Base-by-base conservation (phyloP, 2,888 invertebrate species). In the Anoncus sp. region DNA sequence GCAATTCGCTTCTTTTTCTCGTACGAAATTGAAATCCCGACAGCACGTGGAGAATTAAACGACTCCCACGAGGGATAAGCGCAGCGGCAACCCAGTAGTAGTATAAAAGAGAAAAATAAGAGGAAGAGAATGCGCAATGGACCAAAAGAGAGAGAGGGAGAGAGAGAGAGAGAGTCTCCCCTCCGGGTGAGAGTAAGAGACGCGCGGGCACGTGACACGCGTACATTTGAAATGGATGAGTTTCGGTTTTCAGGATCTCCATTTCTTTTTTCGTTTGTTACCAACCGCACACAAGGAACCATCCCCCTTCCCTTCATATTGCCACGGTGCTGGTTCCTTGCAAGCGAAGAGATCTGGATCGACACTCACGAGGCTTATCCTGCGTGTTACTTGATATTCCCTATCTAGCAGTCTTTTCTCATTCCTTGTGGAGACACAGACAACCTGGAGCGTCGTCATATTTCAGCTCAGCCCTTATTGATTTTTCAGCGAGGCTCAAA, bases 1-100 rank as follows among this genome's bases (percentile, higher is more conserved):
- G 57, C 49, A 38, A 53, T 55, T 71, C 73, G 59, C 14, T 60
- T 77, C 38, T 57, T 71, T 57, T 55, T 72, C 20, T 59, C 65
- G 62, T 75, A 72, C 77, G 49, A 79, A 81, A 81, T 81, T 77
- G 79, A 82, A 79, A 77, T 79, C 77, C 79, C 75, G 72, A 73
- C 79, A 79, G 77, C 77, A 79, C 81, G 79, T 60, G 77, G 77
- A 79, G 81, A 81, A 81, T 79, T 77, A 81, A 81, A 81, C 70
- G 79, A 81, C 77, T 81, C 79, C 77, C 79, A 81, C 81, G 81
- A 66, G 81, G 81, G 81, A 81, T 81, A 75, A 79, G 75, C n/a
- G n/a, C 77, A 49, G 62, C 27, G 27, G 40, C 51, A 49, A 47
- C 40, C 31, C 40, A 35, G 45, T 5, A 20, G 43, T 12, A 5